Conservation (phyloP, 2,113 vertebrate genomes). For the Laticauda laticaudata region DNA sequence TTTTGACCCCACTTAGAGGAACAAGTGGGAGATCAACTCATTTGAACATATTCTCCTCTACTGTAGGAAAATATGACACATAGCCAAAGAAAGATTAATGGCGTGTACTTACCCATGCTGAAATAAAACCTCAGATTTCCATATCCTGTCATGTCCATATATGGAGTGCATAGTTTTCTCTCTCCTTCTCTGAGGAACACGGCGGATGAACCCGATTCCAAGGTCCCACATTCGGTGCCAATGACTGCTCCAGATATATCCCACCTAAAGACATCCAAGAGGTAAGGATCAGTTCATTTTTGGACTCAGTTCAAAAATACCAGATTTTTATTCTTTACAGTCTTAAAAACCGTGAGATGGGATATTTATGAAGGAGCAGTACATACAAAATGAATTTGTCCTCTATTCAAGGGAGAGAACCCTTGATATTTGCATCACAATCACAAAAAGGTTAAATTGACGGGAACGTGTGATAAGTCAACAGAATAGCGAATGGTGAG, state of each 20-base stretch:
- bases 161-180: slow-evolving; percentile 90
- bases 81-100: neutral
- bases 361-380: too few species aligned
- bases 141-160: slow-evolving; percentile 88
- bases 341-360: neutral
- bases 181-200: slow-evolving; percentile 88
- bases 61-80: neutral
- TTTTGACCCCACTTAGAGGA: neutral
- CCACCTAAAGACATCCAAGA: slow-evolving; percentile 73
- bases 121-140: slow-evolving; percentile 96
- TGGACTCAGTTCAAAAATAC: neutral
- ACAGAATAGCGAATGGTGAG: neutral
- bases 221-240: slow-evolving; percentile 87
- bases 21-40: neutral
- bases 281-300: neutral
- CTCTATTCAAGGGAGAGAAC: neutral
- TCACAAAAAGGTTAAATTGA: neutral
- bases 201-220: slow-evolving; percentile 88
- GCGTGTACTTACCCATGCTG: slow-evolving; percentile 83
- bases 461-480: neutral
- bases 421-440: neutral
- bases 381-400: too few species aligned
- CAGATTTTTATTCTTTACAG: too few species aligned
- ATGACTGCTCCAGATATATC: slow-evolving; percentile 84
- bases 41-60: neutral